Base-by-base conservation (phyloP, 2,888 invertebrate species). In the Cybosia mesomella region DNA sequence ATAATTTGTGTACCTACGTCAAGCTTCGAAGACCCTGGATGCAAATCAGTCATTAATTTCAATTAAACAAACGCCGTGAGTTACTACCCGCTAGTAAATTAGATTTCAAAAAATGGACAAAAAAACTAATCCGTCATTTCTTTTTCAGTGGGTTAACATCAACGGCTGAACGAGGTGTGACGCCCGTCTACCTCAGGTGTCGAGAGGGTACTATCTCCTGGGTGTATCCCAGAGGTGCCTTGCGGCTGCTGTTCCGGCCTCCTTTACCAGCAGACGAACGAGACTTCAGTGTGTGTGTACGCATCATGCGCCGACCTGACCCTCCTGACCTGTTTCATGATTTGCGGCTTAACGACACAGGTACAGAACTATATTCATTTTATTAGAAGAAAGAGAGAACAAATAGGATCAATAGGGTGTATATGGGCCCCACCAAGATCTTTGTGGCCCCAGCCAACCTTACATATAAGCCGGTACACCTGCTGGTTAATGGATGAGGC, bases 131-230 rank as follows among this genome's bases (percentile, higher is more conserved):
- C n/a, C 32, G 4, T 18, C 13, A 22, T 21, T 39, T 74, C 76
- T 36, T 72, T 96, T 96, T 53, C 93, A 97, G 97, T 85, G 96
- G 97, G 8, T 86, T 96, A 75, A 88, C 94, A 18, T 83, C 90
- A 34, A 85, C 83, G 72, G 85, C 92, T 10, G 96, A 95, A 70
- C 95, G 97, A 66, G 97, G 96, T 4, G 97, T 97, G 62, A 96
- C 97, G 53, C 97, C 97, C 0, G 97, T 97, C 53, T 97, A 97
- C 91, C 95, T 97, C 63, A 95, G 97, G 36, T 97, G 97, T 84
- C 95, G 97, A 24, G 96, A 97, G 71, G 97, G 97, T 34, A 92
- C 94, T 24, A 96, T 98, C 15, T 95, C 96, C n/a, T 97, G 97
- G 97, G 90, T 96, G 80, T 97, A 97, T 87, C 97, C 97, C 0